Conservation (phyloP, 1,140 invertebrate species). For the Adelges cooleyi region DNA sequence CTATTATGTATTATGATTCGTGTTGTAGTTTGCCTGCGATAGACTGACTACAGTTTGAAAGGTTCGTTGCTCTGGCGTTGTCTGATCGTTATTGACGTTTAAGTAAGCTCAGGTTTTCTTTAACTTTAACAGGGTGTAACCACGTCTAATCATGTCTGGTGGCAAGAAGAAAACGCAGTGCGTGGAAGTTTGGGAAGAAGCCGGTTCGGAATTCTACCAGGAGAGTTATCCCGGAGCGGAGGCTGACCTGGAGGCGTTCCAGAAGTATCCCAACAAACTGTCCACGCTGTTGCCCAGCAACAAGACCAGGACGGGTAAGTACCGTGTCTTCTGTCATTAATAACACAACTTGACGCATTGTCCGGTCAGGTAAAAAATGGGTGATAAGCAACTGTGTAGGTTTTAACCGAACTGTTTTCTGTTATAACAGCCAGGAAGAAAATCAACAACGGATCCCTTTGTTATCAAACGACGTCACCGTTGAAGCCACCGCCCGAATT, state of each 20-base stretch:
- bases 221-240: slow-evolving; percentile 66
- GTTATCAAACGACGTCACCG: slow-evolving; percentile 9
- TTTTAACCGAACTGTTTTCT: too few species aligned
- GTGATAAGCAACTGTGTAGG: too few species aligned
- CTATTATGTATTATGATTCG: too few species aligned
- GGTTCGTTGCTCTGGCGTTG: too few species aligned
- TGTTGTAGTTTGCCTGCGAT: too few species aligned
- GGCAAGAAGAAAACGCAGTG: slow-evolving; percentile 43
- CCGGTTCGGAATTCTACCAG: slow-evolving; percentile 72
- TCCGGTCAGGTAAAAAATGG: too few species aligned
- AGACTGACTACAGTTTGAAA: too few species aligned
- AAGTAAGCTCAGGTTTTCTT: too few species aligned
- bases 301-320: slow-evolving; percentile 53
- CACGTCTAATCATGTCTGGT: slow-evolving; percentile 47
- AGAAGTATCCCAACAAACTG: slow-evolving; percentile 57
- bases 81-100: too few species aligned
- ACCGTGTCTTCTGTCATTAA: too few species aligned
- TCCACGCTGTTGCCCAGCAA: slow-evolving; percentile 64
- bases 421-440: slow-evolving; percentile 15
- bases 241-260: slow-evolving; percentile 51
- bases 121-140: too few species aligned
- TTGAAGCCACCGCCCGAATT: slow-evolving; percentile 3
- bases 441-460: slow-evolving; percentile 31
- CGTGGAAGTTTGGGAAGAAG: slow-evolving; percentile 66
- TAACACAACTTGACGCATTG: too few species aligned